Conservation (phyloP, 2,797 vertebrate species). For the Echiichthys vipera region DNA sequence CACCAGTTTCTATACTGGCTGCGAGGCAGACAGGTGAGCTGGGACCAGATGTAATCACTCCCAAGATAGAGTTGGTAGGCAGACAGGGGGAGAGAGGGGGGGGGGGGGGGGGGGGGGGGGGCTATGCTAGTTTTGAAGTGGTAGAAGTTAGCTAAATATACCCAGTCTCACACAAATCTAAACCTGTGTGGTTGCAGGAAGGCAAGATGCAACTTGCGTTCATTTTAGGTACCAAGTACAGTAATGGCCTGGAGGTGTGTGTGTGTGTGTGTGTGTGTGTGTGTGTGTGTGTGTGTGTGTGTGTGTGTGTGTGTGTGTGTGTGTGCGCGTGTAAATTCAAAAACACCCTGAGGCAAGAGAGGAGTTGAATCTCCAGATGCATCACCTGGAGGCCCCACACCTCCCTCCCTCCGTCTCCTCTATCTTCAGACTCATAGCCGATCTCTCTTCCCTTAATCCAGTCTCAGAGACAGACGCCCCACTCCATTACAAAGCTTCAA, state of each 20-base stretch:
- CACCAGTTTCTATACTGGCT: conserved; percentile 11
- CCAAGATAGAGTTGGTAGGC: conserved; percentile 7
- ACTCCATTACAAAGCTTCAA: conserved; percentile 45
- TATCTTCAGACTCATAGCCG: conserved; percentile 26
- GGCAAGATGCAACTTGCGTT: background rate
- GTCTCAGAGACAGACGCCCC: conserved; percentile 21
- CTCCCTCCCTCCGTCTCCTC: background rate
- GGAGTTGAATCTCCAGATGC: conserved; percentile 38
- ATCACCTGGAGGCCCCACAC: conserved; percentile 25
- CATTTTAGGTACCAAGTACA: conserved; percentile 21
- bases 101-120: background rate
- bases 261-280: conserved; percentile 11
- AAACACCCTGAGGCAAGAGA: conserved; percentile 45
- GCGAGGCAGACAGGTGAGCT: conserved; percentile 17
- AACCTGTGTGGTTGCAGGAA: background rate
- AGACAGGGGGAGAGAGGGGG: background rate
- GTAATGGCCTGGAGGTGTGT: conserved; percentile 34
- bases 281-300: background rate
- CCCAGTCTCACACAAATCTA: conserved; percentile 1
- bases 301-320: background rate
- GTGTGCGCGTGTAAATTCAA: conserved; percentile 23
- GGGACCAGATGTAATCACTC: conserved; percentile 56
- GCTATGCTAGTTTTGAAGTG: conserved; percentile 2
- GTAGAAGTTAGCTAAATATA: conserved; percentile 1
- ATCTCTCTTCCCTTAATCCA: conserved; percentile 39